Conservation (phyloP, 1,140 invertebrate genomes). For the Halotydeus destructor region DNA sequence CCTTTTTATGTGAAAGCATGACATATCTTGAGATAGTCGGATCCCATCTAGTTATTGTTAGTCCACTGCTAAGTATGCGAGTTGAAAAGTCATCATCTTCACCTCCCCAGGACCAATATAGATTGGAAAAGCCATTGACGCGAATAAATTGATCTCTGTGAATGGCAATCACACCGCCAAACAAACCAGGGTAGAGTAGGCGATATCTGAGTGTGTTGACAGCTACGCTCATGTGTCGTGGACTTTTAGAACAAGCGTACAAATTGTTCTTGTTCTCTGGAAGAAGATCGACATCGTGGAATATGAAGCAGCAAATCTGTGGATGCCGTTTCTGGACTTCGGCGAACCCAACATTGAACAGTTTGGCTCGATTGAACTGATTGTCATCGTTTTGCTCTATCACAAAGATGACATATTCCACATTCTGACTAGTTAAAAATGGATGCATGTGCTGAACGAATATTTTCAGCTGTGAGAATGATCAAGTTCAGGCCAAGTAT, state of each 20-base stretch:
- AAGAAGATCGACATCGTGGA: slow-evolving; percentile 35
- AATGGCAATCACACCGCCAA: slow-evolving; percentile 42
- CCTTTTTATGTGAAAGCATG: slow-evolving; percentile 48
- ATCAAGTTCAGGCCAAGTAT: too few relatives aligned
- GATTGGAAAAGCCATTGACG: slow-evolving; percentile 80
- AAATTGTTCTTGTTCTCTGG: slow-evolving; percentile 26
- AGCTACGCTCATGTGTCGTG: slow-evolving; percentile 18
- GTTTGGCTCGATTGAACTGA: slow-evolving; percentile 21
- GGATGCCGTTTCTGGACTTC: slow-evolving; percentile 22
- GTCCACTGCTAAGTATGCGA: slow-evolving; percentile 13
- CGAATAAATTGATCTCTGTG: slow-evolving; percentile 38
- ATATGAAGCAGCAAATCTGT: slow-evolving; percentile 29
- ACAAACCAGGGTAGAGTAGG: slow-evolving; percentile 38
- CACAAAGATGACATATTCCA: slow-evolving; percentile 77
- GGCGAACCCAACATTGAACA: slow-evolving; percentile 29
- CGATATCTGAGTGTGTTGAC: slow-evolving; percentile 19
- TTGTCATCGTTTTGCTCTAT: slow-evolving; percentile 44
- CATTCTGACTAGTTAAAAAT: slow-evolving; percentile 60
- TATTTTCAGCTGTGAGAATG: slow-evolving; percentile 31
- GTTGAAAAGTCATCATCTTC: slow-evolving; percentile 22
- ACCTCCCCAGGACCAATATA: slow-evolving; percentile 38
- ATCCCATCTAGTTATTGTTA: slow-evolving; percentile 17
- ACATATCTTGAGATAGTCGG: slow-evolving; percentile 33
- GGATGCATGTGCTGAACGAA: slow-evolving; percentile 75
- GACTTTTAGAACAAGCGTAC: slow-evolving; percentile 17